Base-by-base conservation (phyloP, 2,888 invertebrate species). In the Pimpla rufipes region DNA sequence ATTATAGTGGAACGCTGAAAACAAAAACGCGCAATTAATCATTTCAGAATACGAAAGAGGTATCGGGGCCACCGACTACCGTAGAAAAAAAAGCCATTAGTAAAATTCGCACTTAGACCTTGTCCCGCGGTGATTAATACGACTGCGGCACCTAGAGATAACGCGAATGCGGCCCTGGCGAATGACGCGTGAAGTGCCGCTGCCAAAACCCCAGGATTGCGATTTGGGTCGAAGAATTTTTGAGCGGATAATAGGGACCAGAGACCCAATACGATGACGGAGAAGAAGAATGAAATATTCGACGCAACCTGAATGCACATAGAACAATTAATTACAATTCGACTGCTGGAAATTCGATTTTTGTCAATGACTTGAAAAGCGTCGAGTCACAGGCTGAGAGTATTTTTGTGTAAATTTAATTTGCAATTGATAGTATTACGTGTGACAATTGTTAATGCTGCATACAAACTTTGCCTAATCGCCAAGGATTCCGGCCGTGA, bases 61-160 rank as follows among this genome's bases (percentile, higher is more conserved):
- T 10, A 21, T 18, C 18, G 10, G 18, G 10, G 1, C 1, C 13
- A 13, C 11, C 42, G 42, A 8, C 8, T 2, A 2, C 1, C 8
- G 2, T 11, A 42, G 1, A 42, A 42, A 42, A n/a, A 42, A 6
- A 42, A 42, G 13, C 11, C 2, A 7, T 2, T 6, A 11, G 7
- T 42, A 42, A 18, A 52, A 16, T 47, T 21, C 2, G 21, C 8
- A 91, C 91, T 88, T 78, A 91, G 86, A 35, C 90, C 91, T 77
- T 89, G 87, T 50, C 91, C 90, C 42, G 91, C 79, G 2, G 90
- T 88, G 16, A 91, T 64, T 2, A 91, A 79, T 35, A 89, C 50
- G 6, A 88, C 64, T 18, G 87, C 64, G 2, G 87, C 86, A 64
- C 89, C 88, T 11, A 85, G 77, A n/a, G 89, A 85, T 0, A 88